These are phyloP conservation scores for Patagioenas fasciata DNA, from an alignment of 2,113 vertebrate species.

Conservation along the genomic window DNA sequence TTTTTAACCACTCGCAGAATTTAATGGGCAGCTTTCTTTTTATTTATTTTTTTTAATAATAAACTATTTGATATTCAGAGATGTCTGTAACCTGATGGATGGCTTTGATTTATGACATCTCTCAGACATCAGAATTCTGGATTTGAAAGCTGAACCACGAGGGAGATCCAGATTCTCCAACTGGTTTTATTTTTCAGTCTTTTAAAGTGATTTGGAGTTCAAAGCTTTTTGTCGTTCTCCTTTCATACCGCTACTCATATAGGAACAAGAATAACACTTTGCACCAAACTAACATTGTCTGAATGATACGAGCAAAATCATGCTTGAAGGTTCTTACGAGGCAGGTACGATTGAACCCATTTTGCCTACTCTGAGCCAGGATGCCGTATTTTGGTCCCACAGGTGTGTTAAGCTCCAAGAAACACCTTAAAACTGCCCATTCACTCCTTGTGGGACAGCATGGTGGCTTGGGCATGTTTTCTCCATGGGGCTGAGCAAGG, in stretches of 20 bases:
- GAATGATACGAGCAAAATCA: background rate
- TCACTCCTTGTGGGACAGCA: fast-evolving
- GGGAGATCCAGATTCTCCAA: background rate
- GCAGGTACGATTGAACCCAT: background rate
- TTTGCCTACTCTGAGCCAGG: background rate
- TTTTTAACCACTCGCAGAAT: background rate
- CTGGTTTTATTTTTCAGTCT: background rate
- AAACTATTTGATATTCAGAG: background rate
- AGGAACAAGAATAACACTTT: background rate
- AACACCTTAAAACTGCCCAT: background rate
- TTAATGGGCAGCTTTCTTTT: background rate
- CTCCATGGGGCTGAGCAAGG: background rate
- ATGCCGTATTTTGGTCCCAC: fast-evolving
- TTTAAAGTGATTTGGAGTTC: background rate
- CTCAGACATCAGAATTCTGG: background rate
- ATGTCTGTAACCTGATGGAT: background rate
- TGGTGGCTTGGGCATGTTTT: fast-evolving
- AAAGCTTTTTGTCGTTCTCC: background rate
- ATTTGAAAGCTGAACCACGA: background rate
- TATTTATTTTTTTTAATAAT: background rate
- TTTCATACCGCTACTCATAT: background rate
- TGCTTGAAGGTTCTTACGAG: background rate
- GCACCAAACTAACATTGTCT: fast-evolving
- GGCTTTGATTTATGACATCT: background rate
- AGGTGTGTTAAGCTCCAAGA: background rate